Base-by-base conservation (phyloP, 2,113 vertebrate genomes). In the Fregata magnificens region DNA sequence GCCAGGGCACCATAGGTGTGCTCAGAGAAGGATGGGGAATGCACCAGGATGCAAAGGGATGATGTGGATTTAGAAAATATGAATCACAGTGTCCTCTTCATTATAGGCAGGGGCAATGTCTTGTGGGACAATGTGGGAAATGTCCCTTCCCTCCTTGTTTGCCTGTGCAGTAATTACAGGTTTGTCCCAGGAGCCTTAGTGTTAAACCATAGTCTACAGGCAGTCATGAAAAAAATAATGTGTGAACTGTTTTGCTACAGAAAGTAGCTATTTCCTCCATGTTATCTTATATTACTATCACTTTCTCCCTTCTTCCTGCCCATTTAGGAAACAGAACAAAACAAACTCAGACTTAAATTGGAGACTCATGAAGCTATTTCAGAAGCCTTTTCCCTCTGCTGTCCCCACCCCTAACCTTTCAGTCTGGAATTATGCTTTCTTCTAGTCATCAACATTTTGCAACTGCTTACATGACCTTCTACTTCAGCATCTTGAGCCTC, bases 391-490 rank as follows among this genome's bases (percentile, higher is more conserved):
- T 85, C 18, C 40, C 49, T 76, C 16, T 78, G 26, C 21, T 93
- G 18, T 66, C n/a, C 21, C 21, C 29, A 55, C 4, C 16, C 12
- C 31, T 93, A 89, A 55, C n/a, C 15, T 87, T 82, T 87, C 78
- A 69, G 16, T 49, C 74, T 59, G 49, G 13, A 94, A 72, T 82
- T 67, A 58, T 13, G 3, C 3, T 87, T 90, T 45, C 55, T 72
- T 28, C 36, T 55, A 82, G 40, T 13, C 74, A 44, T 76, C 94
- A 82, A 91, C 78, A 96, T 93, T 94, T 87, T 91, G 40, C 31
- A 91, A 4, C 47, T 77, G 56, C 50, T 93, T 66, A 32, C 49
- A 19, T 34, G 62, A 94, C 93, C 66, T 95, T 94, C 66, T 93
- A 32, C 17, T 65, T n/a, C 84, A 77, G 3, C 13, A 18, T 32